phyloP scores from a whole-genome alignment of 2,113 vertebrate genomes.

The Piaya cayana region DNA sequence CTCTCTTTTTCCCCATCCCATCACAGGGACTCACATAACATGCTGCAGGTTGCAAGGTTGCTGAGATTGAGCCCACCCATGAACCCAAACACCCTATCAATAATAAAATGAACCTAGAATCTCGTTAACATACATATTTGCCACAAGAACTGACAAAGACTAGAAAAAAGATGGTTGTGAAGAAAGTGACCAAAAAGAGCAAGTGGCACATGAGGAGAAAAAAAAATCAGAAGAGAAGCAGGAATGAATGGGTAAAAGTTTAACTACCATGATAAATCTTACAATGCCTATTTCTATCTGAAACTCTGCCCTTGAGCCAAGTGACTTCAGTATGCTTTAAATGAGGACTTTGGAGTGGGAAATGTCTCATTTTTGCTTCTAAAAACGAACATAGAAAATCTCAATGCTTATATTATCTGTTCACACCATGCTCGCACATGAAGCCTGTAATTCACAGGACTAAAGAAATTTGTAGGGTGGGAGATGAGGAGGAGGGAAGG shows the following conservation, averaged over 20 bases:
- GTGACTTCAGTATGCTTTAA: not conserved
- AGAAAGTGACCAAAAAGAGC: not conserved
- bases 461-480: not conserved
- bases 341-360: not conserved
- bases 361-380: not conserved
- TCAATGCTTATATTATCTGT: not conserved
- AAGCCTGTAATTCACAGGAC: not conserved
- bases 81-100: not conserved
- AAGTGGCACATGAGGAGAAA: not conserved
- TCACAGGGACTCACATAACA: not conserved
- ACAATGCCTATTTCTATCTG: not conserved
- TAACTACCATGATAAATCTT: not conserved
- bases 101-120: not conserved
- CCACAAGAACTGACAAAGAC: not conserved
- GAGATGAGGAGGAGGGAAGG: not conserved
- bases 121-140: not conserved
- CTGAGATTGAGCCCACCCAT: not conserved
- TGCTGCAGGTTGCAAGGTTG: not conserved
- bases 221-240: not conserved
- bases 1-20: not conserved
- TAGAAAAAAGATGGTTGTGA: not conserved
- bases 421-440: rapidly evolving
- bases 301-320: not conserved
- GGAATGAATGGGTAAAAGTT: not conserved
- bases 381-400: not conserved